phyloP scores from a whole-genome alignment of 64 coral and sea anemone genomes.

The Anthopleura sola region DNA sequence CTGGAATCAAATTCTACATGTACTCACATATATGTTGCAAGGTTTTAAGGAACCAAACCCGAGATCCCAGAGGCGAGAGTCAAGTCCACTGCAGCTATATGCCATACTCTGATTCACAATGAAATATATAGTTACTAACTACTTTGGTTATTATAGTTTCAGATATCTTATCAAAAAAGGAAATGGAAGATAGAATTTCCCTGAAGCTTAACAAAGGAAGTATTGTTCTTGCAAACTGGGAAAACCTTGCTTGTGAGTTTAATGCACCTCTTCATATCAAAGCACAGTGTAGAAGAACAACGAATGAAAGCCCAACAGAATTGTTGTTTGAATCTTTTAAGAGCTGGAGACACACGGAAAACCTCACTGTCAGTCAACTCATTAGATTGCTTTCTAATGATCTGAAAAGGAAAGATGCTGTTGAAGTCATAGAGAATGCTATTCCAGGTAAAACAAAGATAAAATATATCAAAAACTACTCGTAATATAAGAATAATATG shows the following conservation, averaged over 20 bases:
- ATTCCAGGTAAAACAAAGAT: slow-evolving; percentile 24
- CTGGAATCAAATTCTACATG: too few relatives aligned
- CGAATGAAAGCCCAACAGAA: not conserved
- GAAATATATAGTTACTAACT: too few relatives aligned
- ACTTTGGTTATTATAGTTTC: slow-evolving; percentile 11
- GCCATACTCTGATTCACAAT: too few relatives aligned
- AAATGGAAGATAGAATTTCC: not conserved
- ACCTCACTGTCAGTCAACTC: not conserved
- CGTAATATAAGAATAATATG: too few relatives aligned
- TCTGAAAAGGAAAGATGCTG: slow-evolving; percentile 2
- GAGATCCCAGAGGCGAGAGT: too few relatives aligned
- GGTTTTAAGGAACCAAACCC: too few relatives aligned
- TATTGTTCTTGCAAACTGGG: not conserved
- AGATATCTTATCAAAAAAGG: not conserved
- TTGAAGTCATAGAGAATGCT: not conserved
- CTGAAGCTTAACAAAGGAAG: not conserved
- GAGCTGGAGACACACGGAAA: not conserved
- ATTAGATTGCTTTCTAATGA: not conserved
- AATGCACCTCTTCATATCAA: not conserved
- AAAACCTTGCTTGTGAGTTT: slow-evolving; percentile 10
- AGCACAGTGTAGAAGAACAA: not conserved
- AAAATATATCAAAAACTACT: too few relatives aligned
- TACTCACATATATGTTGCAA: too few relatives aligned
- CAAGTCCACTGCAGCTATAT: too few relatives aligned
- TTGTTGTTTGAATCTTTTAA: not conserved